Conservation (phyloP, 2,797 vertebrate genomes). For the Steatocranus sp. region DNA sequence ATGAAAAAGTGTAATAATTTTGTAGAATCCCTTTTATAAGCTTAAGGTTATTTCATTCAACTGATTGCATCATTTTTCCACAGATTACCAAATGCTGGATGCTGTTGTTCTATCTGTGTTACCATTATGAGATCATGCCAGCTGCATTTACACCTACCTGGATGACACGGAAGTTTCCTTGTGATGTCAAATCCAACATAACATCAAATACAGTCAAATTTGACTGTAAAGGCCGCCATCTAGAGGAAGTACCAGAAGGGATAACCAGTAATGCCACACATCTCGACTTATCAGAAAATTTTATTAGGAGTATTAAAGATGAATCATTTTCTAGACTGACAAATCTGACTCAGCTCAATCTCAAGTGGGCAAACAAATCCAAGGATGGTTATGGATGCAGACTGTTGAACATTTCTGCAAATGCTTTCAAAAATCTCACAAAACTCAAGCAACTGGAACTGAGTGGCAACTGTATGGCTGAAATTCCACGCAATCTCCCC, state of each 20-base stretch:
- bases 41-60: not conserved
- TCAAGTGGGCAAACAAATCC: constrained; percentile 76
- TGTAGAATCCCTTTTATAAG: not conserved
- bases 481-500: constrained; percentile 80
- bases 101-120: constrained; percentile 57
- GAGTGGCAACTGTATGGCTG: constrained; percentile 66
- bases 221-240: constrained; percentile 74
- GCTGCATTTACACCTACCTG: constrained; percentile 41
- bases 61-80: not conserved
- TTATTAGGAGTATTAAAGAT: constrained; percentile 66
- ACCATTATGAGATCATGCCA: constrained; percentile 47
- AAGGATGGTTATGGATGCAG: not conserved
- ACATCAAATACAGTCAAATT: constrained; percentile 55
- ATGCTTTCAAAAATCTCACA: constrained; percentile 75
- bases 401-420: constrained; percentile 29
- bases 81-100: constrained; percentile 54
- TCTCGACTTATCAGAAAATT: constrained; percentile 82
- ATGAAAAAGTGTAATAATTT: not conserved
- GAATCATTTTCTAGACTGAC: constrained; percentile 65
- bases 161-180: constrained; percentile 81
- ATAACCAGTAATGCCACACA: constrained; percentile 82
- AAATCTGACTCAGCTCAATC: constrained; percentile 76
- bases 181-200: constrained; percentile 68
- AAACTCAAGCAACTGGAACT: constrained; percentile 73
- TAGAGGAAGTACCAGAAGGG: constrained; percentile 69